These are phyloP conservation scores for Triplophysa dalaica DNA, from an alignment of 2,113 vertebrate species.

Conservation along the genomic window DNA sequence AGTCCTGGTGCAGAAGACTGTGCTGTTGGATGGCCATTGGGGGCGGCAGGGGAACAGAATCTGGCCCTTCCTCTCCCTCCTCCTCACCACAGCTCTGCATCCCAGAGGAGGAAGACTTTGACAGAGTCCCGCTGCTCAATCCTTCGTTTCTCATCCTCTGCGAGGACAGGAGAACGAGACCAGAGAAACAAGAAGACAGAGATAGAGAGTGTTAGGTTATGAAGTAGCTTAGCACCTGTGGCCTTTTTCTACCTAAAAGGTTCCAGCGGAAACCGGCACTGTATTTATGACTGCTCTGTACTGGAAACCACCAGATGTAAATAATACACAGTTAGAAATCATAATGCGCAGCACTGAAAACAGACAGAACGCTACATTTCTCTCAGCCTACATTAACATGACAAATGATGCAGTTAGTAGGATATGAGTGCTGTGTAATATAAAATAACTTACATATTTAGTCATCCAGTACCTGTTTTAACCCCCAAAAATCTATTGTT, in stretches of 20 bases:
- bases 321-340: slow-evolving; percentile 1
- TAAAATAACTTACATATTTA: background rate
- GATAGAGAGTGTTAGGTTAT: background rate
- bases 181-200: background rate
- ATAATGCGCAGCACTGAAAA: background rate
- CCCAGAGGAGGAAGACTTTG: slow-evolving; percentile 96
- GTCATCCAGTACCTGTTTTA: background rate
- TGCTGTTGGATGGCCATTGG: slow-evolving; percentile 99
- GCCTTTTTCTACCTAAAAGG: slow-evolving; percentile 6
- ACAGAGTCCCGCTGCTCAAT: slow-evolving; percentile 93
- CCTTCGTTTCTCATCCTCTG: slow-evolving; percentile 96
- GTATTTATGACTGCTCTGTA: slow-evolving; percentile 21
- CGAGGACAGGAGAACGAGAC: slow-evolving; percentile 35
- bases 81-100: slow-evolving; percentile 99
- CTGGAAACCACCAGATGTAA: slow-evolving; percentile 10
- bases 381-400: background rate
- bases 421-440: background rate
- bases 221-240: background rate
- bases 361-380: background rate
- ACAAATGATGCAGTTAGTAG: background rate
- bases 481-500: background rate
- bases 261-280: background rate
- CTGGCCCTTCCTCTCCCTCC: slow-evolving; percentile 93
- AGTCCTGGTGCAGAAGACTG: slow-evolving; percentile 94
- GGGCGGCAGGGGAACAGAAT: slow-evolving; percentile 90